Conservation (phyloP, 92 coral and sea anemone species). For the Epizoanthus rinbou region DNA sequence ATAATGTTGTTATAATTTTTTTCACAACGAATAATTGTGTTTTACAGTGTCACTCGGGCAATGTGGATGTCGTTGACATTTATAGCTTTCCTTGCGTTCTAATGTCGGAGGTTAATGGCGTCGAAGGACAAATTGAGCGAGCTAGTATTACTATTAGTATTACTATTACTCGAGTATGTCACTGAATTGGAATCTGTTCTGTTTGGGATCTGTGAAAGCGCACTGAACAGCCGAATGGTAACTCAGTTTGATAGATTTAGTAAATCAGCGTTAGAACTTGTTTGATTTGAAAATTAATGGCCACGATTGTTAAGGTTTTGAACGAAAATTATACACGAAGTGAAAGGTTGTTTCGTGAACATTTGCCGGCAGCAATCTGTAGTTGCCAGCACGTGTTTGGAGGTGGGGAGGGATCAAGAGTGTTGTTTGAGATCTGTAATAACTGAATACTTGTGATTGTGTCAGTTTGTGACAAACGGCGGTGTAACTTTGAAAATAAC, state of each 20-base stretch:
- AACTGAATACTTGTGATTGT: neutral
- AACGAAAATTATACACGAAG: slow-evolving; percentile 2
- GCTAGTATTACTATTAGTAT: too few relatives aligned
- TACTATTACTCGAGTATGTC: slow-evolving; percentile 16
- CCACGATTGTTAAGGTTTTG: neutral
- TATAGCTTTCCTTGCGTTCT: neutral
- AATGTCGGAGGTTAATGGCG: slow-evolving; percentile 7
- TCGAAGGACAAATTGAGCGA: neutral
- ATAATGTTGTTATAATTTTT: slow-evolving; percentile 35
- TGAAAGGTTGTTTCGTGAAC: neutral
- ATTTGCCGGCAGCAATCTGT: slow-evolving; percentile 14
- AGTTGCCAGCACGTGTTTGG: slow-evolving; percentile 48
- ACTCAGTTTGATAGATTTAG: neutral
- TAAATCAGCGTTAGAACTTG: neutral
- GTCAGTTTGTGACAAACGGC: neutral
- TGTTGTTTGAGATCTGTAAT: neutral
- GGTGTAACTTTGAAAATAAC: neutral
- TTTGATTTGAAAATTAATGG: neutral
- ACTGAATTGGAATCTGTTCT: slow-evolving; percentile 42
- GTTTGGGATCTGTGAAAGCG: slow-evolving; percentile 32
- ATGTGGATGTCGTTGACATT: neutral
- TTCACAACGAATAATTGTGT: slow-evolving; percentile 6
- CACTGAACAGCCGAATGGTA: slow-evolving; percentile 2
- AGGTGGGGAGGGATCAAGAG: slow-evolving; percentile 20
- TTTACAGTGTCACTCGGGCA: neutral